Evolutionary conservation across 1,140 invertebrate species (phyloP).

Genomic region (Trichonephila clavipes): DNA sequence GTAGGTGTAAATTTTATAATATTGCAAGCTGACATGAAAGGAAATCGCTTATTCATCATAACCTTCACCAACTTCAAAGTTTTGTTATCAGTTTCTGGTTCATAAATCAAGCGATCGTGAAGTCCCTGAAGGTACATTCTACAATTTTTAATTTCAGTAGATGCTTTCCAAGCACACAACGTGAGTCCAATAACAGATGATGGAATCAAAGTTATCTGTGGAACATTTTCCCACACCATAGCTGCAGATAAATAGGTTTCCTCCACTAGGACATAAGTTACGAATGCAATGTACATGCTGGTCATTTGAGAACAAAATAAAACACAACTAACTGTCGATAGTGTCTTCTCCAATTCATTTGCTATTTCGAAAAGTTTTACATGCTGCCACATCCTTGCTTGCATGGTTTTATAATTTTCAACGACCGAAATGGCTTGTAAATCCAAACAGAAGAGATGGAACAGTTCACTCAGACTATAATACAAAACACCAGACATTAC

Average conservation of each 20-base stretch:
- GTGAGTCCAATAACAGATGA: not conserved
- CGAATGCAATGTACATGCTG: not conserved
- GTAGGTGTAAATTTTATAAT: not conserved
- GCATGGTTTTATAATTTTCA: not conserved
- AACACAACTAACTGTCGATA: not conserved
- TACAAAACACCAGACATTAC: not conserved
- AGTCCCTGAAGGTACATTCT: not conserved
- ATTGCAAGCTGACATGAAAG: not conserved
- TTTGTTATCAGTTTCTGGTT: not conserved
- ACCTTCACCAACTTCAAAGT: not conserved
- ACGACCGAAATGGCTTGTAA: not conserved
- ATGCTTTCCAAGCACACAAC: not conserved
- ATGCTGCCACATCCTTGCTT: not conserved
- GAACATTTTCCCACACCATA: not conserved
- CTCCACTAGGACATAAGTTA: not conserved
- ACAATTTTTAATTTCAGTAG: not conserved
- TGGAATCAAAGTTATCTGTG: not conserved
- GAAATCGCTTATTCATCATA: not conserved
- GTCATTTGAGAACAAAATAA: not conserved
- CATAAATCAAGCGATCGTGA: not conserved
- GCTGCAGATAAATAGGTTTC: not conserved
- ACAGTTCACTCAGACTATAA: not conserved
- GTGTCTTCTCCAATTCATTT: not conserved
- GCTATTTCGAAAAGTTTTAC: not conserved
- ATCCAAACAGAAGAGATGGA: not conserved